Base-by-base conservation (phyloP, 2,797 vertebrate species). In the Eospalax fontanierii region DNA sequence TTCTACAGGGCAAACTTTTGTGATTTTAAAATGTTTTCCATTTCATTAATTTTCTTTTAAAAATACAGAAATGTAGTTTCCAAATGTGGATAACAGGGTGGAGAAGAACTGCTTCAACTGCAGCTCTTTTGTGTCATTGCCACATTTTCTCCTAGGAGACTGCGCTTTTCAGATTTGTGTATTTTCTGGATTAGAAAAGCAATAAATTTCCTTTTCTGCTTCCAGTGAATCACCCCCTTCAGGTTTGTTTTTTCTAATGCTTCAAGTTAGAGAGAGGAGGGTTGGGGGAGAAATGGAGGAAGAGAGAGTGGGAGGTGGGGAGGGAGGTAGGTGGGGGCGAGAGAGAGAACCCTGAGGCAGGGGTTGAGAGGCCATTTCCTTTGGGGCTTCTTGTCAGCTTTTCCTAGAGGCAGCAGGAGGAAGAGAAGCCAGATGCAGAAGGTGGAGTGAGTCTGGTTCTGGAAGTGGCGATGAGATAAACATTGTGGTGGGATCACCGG, bases 1-100 rank as follows among this genome's bases (percentile, higher is more conserved):
- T 94, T 54, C 71, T 80, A 22, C 12, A 83, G 73, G 33, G 75
- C 22, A 59, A 86, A 79, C 22, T 90, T 86, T 92, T 80, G 54
- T 93, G 81, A 96, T 73, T 96, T 91, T 78, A 87, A 93, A 87
- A 70, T 68, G 59, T 95, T 96, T 96, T 82, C 35, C 82, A 85
- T 92, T 89, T 95, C 74, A 84, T 96, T 93, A 87, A 94, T 95
- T 89, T 93, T 90, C 35, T 68, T 82, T 50, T 82, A 38, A 90
- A 78, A 78, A 38, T 14, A 57, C 11, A 35, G 43, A 86, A 73
- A 89, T 74, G 21, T 84, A 91, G 91, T 91, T 89, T 79, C 70
- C 59, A 43, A 78, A 33, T 86, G 61, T 68, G 43, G 46, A 76
- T 80, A 85, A 86, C n/a, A 33, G 21, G 87, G 81, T 80, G 84